Evolutionary conservation across 2,797 vertebrate genomes (phyloP), one percentile per base, ranked within the genome.

Genomic region (Scarus forsteni): DNA sequence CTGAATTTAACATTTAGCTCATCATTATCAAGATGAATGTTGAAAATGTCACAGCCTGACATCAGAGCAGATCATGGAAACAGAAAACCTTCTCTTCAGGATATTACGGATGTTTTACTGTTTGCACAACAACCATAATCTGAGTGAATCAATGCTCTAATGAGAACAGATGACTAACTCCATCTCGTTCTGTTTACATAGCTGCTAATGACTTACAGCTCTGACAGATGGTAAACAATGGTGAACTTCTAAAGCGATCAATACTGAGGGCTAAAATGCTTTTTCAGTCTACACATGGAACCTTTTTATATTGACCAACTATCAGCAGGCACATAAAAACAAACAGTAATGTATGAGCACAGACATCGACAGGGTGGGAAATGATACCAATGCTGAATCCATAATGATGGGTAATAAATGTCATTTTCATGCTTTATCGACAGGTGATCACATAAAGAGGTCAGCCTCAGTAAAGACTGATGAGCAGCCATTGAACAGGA

Each of bases 81-180:
- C 56, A 40, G 57, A 54, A 69, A 55, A 19, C 45, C 7, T 60
- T 55, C 51, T 50, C 0, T 3, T 14, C 59, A 73, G 72, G 76
- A 85, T 74, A 75, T 77, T 48, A 43, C 14, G 10, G 58, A 55
- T 36, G 50, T 40, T 16, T 13, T 3, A 0, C 40, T 84, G 75
- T 78, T 80, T 81, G 56, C 27, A 48, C 39, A 72, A 19, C 74
- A 59, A 67, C 40, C 51, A 39, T 27, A 62, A 80, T 76, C 52
- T 80, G 18, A 68, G 51, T 38, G 42, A 69, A 76, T 85, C 73
- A 2, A 82, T 77, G 42, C 63, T 38, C 38, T 65, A 67, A 83
- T 72, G 70, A 78, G 55, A 48, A 77, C 70, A 76, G 49, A 75
- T 65, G 71, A 85, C 64, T 15, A 19, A 62, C 63, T 45, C 12